Evolutionary conservation across 2,797 vertebrate genomes (phyloP).

Genomic region (Myiotriccus ornatus): DNA sequence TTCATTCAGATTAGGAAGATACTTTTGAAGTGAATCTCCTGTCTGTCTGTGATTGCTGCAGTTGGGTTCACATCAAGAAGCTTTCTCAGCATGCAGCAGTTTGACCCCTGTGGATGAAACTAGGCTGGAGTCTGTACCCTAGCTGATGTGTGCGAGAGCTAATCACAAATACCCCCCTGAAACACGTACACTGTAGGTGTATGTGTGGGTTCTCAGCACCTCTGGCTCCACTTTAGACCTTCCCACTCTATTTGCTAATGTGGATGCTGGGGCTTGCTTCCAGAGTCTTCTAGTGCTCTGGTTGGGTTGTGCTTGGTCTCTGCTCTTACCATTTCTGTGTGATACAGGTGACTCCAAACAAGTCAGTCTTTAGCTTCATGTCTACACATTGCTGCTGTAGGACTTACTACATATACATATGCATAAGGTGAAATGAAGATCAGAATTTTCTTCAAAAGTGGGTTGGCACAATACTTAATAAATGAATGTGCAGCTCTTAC

Average conservation of each 20-base stretch:
- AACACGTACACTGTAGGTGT: fast-evolving
- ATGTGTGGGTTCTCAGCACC: neutral
- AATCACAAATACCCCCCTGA: neutral
- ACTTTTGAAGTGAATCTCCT: neutral
- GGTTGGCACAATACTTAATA: neutral
- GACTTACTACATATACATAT: neutral
- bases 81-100: neutral
- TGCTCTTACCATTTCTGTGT: neutral
- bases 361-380: neutral
- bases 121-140: neutral
- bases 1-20: neutral
- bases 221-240: neutral
- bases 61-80: neutral
- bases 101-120: neutral
- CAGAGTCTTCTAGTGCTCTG: neutral
- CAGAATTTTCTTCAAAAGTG: neutral
- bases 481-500: neutral
- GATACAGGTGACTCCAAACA: neutral
- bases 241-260: fast-evolving
- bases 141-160: neutral
- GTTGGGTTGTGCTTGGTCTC: neutral
- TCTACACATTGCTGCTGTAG: neutral
- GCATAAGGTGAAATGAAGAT: neutral
- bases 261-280: neutral
- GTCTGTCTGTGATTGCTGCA: neutral